Evolutionary conservation across 2,888 invertebrate genomes (phyloP).

Genomic region (Oegoconia quadripuncta): DNA sequence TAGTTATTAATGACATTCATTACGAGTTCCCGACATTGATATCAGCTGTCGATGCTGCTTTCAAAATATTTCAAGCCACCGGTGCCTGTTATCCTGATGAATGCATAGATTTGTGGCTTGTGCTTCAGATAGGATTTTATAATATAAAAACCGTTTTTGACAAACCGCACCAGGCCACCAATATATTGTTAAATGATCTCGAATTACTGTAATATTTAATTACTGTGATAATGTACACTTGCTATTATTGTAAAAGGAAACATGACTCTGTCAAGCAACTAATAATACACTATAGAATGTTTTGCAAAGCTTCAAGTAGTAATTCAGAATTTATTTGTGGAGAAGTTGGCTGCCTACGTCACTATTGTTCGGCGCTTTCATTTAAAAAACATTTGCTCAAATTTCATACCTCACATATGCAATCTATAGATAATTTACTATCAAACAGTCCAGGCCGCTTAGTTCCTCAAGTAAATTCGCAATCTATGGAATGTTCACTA

Average conservation of each 20-base stretch:
- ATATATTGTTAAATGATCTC: constrained; percentile 1
- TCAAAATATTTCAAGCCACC: no score
- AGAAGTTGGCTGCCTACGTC: constrained; percentile 1
- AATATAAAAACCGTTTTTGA: constrained; percentile 6
- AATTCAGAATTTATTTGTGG: constrained; percentile 5
- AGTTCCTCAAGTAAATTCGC: not conserved
- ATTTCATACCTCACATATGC: no score
- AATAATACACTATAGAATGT: constrained; percentile 1
- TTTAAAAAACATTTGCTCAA: constrained; percentile 4
- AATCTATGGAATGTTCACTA: not conserved
- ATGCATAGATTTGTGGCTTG: constrained; percentile 5
- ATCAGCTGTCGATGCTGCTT: constrained; percentile 4
- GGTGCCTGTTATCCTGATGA: constrained; percentile 3
- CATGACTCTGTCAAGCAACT: not conserved
- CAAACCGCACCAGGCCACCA: not conserved
- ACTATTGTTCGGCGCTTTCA: constrained; percentile 4
- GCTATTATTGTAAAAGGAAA: constrained; percentile 3
- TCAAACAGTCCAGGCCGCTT: no score
- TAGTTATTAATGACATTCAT: not conserved
- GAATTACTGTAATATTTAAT: constrained; percentile 4
- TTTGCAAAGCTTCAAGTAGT: not conserved
- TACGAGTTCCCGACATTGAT: not conserved
- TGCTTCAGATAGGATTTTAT: constrained; percentile 5
- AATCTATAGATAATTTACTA: no score
- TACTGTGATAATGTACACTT: constrained; percentile 1